These are phyloP conservation scores for Dendroctonus valens DNA, from an alignment of 1,140 invertebrate species.

Conservation along the genomic window DNA sequence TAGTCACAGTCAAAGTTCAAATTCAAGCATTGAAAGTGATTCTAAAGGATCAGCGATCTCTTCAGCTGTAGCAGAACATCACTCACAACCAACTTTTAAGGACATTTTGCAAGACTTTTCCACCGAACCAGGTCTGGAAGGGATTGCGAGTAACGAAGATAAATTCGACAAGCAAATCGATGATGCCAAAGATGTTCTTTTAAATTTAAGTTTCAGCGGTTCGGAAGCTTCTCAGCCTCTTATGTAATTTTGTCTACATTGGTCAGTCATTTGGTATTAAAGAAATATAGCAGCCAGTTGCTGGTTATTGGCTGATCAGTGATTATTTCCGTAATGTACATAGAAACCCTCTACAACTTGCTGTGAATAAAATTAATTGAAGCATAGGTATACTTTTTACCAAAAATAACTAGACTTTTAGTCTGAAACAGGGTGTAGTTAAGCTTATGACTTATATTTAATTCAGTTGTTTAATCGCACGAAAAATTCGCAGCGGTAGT, in stretches of 20 bases:
- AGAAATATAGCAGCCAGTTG: no score
- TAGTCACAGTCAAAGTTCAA: slow-evolving; percentile 45
- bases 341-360: slow-evolving; percentile 6
- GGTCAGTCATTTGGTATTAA: no score
- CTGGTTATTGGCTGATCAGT: no score
- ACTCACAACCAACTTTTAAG: slow-evolving; percentile 39
- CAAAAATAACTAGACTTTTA: slow-evolving; percentile 10
- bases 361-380: slow-evolving; percentile 18
- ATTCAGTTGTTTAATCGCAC: no score
- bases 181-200: slow-evolving; percentile 45
- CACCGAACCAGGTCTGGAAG: neutral
- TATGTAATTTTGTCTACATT: slow-evolving; percentile 2
- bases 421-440: slow-evolving; percentile 21
- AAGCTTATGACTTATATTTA: neutral
- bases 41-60: slow-evolving; percentile 45
- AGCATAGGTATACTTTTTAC: slow-evolving; percentile 9
- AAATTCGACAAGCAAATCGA: slow-evolving; percentile 43
- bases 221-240: slow-evolving; percentile 12
- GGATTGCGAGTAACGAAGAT: slow-evolving; percentile 19
- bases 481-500: no score
- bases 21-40: slow-evolving; percentile 48
- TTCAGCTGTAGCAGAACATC: slow-evolving; percentile 30
- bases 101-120: slow-evolving; percentile 39
- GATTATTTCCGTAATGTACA: slow-evolving; percentile 13
- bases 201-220: slow-evolving; percentile 40